Conservation (phyloP, 2,888 invertebrate species). For the Xestia sexstrigata region DNA sequence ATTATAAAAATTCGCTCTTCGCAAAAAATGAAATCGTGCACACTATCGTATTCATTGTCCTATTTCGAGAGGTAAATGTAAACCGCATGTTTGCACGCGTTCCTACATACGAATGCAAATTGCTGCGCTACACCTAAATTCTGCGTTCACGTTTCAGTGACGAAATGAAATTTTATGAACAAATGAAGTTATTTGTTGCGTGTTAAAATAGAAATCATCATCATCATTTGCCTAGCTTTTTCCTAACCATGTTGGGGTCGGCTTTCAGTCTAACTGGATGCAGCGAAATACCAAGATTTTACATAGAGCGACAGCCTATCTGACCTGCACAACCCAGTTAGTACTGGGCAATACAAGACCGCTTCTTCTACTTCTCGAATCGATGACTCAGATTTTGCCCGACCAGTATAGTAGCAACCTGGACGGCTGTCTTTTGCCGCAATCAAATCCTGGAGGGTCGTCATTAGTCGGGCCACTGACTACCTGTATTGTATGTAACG, state of each 20-base stretch:
- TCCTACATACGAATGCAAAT: constrained; percentile 43
- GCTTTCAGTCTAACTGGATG: neutral
- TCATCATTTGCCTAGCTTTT: neutral
- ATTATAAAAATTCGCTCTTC: constrained; percentile 30
- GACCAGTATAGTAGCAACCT: too few species aligned
- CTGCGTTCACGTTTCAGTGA: constrained; percentile 16
- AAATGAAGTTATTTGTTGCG: constrained; percentile 8
- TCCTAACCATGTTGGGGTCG: neutral
- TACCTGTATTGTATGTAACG: neutral
- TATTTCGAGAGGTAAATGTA: constrained; percentile 57
- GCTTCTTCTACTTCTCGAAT: too few species aligned
- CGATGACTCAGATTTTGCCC: too few species aligned
- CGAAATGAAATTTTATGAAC: constrained; percentile 1
- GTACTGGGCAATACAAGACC: neutral
- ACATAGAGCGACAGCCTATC: neutral
- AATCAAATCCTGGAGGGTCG: too few species aligned
- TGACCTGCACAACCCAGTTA: neutral
- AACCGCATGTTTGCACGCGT: constrained; percentile 55
- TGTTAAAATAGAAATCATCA: neutral
- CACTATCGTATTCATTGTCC: constrained; percentile 51
- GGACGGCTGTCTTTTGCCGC: too few species aligned
- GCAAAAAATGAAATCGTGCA: constrained; percentile 43
- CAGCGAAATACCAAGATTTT: neutral
- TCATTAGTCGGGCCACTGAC: neutral
- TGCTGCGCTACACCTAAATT: constrained; percentile 37